Evolutionary conservation across 1,140 invertebrate genomes (phyloP).

Genomic region (Diorhabda elongata): DNA sequence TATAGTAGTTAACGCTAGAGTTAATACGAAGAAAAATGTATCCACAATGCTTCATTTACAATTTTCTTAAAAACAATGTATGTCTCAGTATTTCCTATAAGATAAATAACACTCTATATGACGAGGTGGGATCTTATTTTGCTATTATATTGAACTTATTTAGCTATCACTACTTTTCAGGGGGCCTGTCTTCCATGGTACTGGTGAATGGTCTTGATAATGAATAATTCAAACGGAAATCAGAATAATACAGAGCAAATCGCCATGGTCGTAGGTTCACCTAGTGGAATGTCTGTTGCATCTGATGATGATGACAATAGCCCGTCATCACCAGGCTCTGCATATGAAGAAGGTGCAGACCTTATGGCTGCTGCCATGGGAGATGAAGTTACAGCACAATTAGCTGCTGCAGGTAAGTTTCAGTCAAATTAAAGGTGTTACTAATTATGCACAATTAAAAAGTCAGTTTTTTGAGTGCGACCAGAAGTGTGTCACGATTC

Average conservation of each 20-base stretch:
- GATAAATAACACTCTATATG: too few species aligned
- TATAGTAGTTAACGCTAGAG: too few species aligned
- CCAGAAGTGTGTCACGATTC: too few species aligned
- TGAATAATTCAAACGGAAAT: constrained; percentile 59
- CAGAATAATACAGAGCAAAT: constrained; percentile 52
- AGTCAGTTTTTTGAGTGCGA: too few species aligned
- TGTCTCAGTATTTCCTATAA: too few species aligned
- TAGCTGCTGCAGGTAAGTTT: constrained; percentile 84
- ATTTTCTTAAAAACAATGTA: too few species aligned
- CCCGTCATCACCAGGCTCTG: constrained; percentile 65
- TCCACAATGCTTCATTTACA: too few species aligned
- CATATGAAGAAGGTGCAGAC: constrained; percentile 69
- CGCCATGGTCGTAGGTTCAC: constrained; percentile 47
- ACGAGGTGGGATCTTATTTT: not conserved
- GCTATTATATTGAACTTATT: not conserved
- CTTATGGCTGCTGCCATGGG: constrained; percentile 76
- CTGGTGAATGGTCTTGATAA: constrained; percentile 45
- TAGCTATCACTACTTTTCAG: constrained; percentile 19
- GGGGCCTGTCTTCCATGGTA: constrained; percentile 36
- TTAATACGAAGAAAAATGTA: too few species aligned
- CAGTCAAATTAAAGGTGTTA: not conserved
- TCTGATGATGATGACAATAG: constrained; percentile 75
- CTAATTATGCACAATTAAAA: too few species aligned
- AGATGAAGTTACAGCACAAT: constrained; percentile 91
- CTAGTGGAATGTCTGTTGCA: constrained; percentile 53